Percentiles rank a stretch among this genome's conserved stretches.
Evolutionary conservation across 2,113 vertebrate genomes (phyloP).

Genomic region (Aramus guarauna): DNA sequence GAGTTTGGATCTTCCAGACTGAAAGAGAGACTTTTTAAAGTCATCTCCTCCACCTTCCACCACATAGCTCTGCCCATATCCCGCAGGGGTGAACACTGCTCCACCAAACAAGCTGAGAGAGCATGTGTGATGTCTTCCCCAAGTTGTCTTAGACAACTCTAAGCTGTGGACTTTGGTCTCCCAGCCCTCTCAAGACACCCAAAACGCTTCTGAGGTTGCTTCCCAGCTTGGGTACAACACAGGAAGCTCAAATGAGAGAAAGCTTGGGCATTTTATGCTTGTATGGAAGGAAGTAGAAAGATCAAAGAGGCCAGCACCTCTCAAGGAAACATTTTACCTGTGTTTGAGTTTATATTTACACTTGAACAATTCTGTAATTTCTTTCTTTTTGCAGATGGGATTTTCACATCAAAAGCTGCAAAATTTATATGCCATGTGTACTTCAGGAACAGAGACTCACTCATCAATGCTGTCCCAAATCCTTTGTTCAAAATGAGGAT

Average conservation of each 20-base stretch:
- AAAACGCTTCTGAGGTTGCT: not conserved
- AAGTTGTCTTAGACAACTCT: not conserved
- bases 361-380: not conserved
- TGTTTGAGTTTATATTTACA: not conserved
- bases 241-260: not conserved
- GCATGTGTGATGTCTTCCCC: accelerated
- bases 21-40: not conserved
- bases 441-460: not conserved
- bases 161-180: not conserved
- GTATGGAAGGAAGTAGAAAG: not conserved
- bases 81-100: accelerated
- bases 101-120: not conserved
- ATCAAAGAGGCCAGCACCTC: not conserved
- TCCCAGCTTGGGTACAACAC: not conserved
- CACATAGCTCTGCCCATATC: not conserved
- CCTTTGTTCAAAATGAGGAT: not conserved
- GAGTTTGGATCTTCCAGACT: not conserved
- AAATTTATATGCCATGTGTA: not conserved
- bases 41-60: not conserved
- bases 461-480: not conserved
- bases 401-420: not conserved
- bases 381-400: not conserved
- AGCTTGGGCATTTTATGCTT: not conserved
- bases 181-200: not conserved
- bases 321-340: not conserved